Evolutionary conservation across 1,140 invertebrate species (phyloP).

Genomic region (Chymomyza costata): DNA sequence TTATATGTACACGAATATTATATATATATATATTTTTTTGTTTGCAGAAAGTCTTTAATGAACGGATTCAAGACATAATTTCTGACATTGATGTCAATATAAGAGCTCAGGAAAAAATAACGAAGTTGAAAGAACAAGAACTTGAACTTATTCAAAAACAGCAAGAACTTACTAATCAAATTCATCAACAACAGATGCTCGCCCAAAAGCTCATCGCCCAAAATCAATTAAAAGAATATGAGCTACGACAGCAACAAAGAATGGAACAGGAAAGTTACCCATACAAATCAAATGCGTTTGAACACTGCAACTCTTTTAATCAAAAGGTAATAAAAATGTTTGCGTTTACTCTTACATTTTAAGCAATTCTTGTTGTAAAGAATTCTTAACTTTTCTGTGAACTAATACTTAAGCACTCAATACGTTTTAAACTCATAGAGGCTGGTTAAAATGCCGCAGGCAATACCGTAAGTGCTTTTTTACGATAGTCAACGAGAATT

Average conservation of each 20-base stretch:
- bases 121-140: conserved; percentile 51
- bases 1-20: too few species aligned
- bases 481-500: too few species aligned
- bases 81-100: conserved; percentile 79
- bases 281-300: too few species aligned
- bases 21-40: background rate
- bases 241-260: conserved; percentile 16
- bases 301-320: too few species aligned
- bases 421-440: too few species aligned
- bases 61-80: conserved; percentile 79
- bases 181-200: conserved; percentile 55
- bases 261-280: background rate
- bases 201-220: conserved; percentile 45
- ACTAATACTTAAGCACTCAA: too few species aligned
- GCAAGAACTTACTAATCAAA: conserved; percentile 51
- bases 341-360: too few species aligned
- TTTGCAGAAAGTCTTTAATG: conserved; percentile 77
- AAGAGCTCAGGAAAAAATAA: conserved; percentile 62
- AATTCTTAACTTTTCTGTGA: too few species aligned
- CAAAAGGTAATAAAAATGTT: too few species aligned
- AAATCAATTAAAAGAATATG: conserved; percentile 38
- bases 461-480: too few species aligned
- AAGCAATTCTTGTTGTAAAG: too few species aligned
- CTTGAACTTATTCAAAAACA: conserved; percentile 54
- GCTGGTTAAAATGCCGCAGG: too few species aligned